Evolutionary conservation across 2,888 invertebrate genomes (phyloP), one percentile per base, ranked within the genome.

Genomic region (Anagyrus pseudococci): DNA sequence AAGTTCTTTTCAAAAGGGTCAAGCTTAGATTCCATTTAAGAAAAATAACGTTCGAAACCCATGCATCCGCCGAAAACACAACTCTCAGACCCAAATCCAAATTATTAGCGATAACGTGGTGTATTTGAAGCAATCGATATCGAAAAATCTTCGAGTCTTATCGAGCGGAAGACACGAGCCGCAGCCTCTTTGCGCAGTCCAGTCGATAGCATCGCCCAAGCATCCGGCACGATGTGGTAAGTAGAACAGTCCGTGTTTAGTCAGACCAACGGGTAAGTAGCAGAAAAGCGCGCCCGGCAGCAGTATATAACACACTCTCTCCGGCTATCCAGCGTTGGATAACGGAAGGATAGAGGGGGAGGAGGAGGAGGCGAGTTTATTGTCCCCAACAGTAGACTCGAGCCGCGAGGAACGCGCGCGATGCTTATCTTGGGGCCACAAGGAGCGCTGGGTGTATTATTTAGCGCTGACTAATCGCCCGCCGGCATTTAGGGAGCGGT

Each of bases 351-450:
- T 17, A 7, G 17, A n/a, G 48, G n/a, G 19, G 7, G 7, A 19
- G 8, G 26, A 17, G n/a, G 29, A 19, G 10, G 29, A 29, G 13
- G 17, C 33, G 33, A 33, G 49, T 49, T 33, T 29, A 33, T 49
- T 49, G 49, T 44, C 33, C 22, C 33, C 29, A 10, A 29, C 44
- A n/a, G n/a, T n/a, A n/a, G n/a, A n/a, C n/a, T n/a, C n/a, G n/a
- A n/a, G n/a, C 46, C 13, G 22, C 33, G n/a, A 17, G 13, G n/a
- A 4, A n/a, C 29, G 29, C 8, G 48, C n/a, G 22, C 46, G 56
- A 47, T 56, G 56, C 47, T 37, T 48, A 56, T 56, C 47, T 33
- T 2, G 54, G 26, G 43, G 29, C 4, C 10, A 29, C 29, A 54
- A 43, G 43, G 43, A 54, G 29, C 43, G 8, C 19, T 15, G 46